phyloP scores from a whole-genome alignment of 2,888 invertebrate species.

The Sphecodes monilicornis region DNA sequence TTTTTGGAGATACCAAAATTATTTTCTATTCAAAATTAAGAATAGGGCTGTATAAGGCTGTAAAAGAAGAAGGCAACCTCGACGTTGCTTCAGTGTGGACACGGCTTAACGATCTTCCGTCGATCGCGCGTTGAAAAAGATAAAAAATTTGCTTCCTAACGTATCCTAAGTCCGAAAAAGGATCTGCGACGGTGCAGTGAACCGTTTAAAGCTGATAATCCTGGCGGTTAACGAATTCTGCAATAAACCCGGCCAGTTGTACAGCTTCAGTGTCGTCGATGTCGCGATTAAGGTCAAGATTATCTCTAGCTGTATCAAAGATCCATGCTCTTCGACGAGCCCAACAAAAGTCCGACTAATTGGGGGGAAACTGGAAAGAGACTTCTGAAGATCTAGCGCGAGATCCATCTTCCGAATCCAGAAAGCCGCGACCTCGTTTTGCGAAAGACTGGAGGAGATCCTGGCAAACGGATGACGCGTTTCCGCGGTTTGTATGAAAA shows the following conservation, averaged over 20 bases:
- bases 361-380: constrained; percentile 44
- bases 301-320: constrained; percentile 35
- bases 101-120: neutral
- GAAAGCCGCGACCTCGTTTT: constrained; percentile 56
- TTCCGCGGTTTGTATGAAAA: constrained; percentile 49
- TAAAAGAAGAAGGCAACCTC: no score
- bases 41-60: no score
- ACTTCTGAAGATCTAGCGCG: constrained; percentile 49
- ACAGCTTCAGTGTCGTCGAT: constrained; percentile 47
- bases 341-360: constrained; percentile 47
- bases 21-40: no score
- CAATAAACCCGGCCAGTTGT: constrained; percentile 46
- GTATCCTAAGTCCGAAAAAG: neutral
- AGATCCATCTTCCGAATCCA: constrained; percentile 36
- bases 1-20: no score
- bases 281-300: constrained; percentile 58
- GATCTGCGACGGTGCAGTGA: neutral
- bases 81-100: neutral
- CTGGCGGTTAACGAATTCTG: constrained; percentile 25
- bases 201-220: neutral
- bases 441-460: constrained; percentile 26
- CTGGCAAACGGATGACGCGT: constrained; percentile 48
- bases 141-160: neutral
- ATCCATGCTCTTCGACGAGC: neutral
- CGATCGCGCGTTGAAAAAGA: neutral